Evolutionary conservation across 2,113 vertebrate species (phyloP), one percentile per base, ranked within the genome.

Genomic region (Caracal caracal): DNA sequence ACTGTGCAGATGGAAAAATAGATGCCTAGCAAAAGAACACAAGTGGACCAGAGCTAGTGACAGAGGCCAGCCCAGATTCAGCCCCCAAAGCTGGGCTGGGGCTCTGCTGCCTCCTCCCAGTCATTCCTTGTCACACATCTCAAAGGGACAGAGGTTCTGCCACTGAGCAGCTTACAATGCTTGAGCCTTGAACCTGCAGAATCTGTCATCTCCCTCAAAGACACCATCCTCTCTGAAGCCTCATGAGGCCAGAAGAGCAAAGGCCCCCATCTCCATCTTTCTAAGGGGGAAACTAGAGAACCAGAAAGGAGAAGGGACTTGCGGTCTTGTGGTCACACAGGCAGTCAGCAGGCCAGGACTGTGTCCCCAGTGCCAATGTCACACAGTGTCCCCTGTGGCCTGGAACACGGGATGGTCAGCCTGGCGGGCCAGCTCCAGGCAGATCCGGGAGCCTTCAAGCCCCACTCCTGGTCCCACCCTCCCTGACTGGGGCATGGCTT

Each of bases 111-210:
- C 61, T 43, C 68, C 33, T 15, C 43, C 33, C 20, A 53, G 26
- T 6, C n/a, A 2, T 13, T 33, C 76, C 33, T 63, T 3, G 0
- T 28, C 94, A 33, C 30, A 12, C 0, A 6, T 40, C 37, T 47
- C 15, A 0, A 35, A 56, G 9, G 0, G 8, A 8, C 73, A 51
- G 49, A n/a, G 17, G 6, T 20, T 87, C 89, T 76, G 28, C 37
- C 22, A 0, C 51, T 10, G 70, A 43, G 26, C 47, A 56, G 83
- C 80, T 75, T 9, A n/a, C 37, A 33, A 4, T 0, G 0, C 10
- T 19, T 11, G 33, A 24, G 3, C 26, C 49, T 15, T 0, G 0
- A 13, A 2, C 5, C 53, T 61, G 47, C 9, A 26, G 63, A 43
- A 43, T 13, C 73, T 47, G 7, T 15, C 16, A 13, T 26, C 26